Conservation (phyloP, 2,888 invertebrate genomes). For the Seira ritae region DNA sequence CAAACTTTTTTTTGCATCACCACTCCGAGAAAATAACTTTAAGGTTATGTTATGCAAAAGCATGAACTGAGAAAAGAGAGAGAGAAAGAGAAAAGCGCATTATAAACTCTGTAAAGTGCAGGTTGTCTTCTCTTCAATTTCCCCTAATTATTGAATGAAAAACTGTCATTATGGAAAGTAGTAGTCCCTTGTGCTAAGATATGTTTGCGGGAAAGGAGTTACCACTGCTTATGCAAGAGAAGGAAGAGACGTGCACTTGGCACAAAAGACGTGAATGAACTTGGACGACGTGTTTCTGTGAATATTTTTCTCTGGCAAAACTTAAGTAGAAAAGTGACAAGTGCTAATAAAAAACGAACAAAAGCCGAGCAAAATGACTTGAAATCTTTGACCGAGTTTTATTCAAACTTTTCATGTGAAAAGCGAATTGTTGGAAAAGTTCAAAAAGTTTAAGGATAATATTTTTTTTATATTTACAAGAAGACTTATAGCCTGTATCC, state of each 20-base stretch:
- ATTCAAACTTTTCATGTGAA: not conserved
- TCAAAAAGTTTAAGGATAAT: no score
- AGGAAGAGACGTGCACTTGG: not conserved
- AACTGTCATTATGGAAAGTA: constrained; percentile 7
- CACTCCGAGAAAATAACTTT: not conserved
- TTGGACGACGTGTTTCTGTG: not conserved
- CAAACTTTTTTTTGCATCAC: not conserved
- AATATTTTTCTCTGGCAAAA: not conserved
- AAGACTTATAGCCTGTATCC: not conserved
- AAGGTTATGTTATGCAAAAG: not conserved
- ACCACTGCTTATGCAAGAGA: no score
- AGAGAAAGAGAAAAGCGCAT: not conserved
- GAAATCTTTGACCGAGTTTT: constrained; percentile 5
- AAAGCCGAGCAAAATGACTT: not conserved
- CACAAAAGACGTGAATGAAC: constrained; percentile 8
- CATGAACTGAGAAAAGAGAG: no score
- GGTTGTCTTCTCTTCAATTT: not conserved
- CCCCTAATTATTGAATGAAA: constrained; percentile 3
- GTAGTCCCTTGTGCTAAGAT: not conserved
- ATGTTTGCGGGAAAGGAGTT: not conserved
- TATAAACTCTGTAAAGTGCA: not conserved
- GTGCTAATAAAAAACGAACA: not conserved
- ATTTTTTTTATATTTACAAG: no score
- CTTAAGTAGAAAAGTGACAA: not conserved
- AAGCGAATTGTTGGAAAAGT: not conserved